Evolutionary conservation across 2,888 invertebrate genomes (phyloP), one percentile per base, ranked within the genome.

Genomic region (Euplagia quadripunctaria): DNA sequence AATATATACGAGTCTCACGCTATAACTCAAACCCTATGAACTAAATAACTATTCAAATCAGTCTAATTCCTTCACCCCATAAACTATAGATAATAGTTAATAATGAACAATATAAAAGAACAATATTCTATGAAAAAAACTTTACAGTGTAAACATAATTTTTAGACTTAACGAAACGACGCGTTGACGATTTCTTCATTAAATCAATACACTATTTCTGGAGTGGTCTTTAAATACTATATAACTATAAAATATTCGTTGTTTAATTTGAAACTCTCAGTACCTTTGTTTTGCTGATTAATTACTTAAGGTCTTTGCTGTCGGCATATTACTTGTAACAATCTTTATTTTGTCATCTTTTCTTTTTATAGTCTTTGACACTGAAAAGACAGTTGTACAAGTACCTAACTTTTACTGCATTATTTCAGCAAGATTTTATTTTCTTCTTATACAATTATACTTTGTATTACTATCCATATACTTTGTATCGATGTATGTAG

Each of bases 81-180:
- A 88, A 91, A 89, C 82, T 81, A 81, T 81, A 74, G 80, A 82
- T 81, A 82, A 85, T 85, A 83, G 85, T 86, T 85, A 86, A 88
- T 88, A 89, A 90, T 88, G 87, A 87, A 89, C 85, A 88, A 88
- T 90, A 89, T 61, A 90, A 87, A 88, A 88, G 78, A 76, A 87
- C 85, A 88, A 89, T 88, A 89, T 87, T 83, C 83, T 81, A 86
- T 87, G 82, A 87, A 88, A 87, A 87, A 87, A 87, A 88, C 82
- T 87, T 86, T 81, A 67, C 41, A 82, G 75, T 80, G 80, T 81
- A 79, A 82, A 78, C 66, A 77, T 70, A 55, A 17, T 72, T 31
- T 85, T 91, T 88, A 82, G n/a, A 68, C 0, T 41, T 6, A 6
- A 79, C 89, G 89, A 86, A 51, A 79, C 87, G 87, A 79, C 17